Conservation (phyloP, 2,888 invertebrate species). For the Epinotia brunnichana region DNA sequence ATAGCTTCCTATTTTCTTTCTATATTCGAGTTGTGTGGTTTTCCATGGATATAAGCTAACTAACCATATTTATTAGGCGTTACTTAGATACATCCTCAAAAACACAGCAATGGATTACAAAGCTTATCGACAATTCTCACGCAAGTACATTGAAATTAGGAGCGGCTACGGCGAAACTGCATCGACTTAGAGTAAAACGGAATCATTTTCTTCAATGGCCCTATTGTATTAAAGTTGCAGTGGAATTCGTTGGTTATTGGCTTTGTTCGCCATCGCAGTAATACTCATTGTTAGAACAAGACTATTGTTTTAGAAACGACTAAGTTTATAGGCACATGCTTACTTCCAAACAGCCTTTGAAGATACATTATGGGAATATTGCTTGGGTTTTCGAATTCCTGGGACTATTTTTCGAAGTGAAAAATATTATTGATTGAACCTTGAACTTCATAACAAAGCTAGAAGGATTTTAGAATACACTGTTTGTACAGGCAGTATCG, state of each 20-base stretch:
- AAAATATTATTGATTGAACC: too few species aligned
- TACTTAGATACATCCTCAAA: not conserved
- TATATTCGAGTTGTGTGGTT: too few species aligned
- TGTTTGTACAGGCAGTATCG: too few species aligned
- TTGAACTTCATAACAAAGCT: too few species aligned
- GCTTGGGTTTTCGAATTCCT: not conserved
- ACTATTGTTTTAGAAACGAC: slow-evolving; percentile 37
- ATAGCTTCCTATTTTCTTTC: too few species aligned
- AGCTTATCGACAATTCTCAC: not conserved
- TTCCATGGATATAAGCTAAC: too few species aligned
- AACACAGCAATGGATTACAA: not conserved
- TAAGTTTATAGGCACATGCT: slow-evolving; percentile 21
- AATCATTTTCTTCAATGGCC: slow-evolving; percentile 32
- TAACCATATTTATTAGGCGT: too few species aligned
- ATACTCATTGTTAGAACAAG: slow-evolving; percentile 35
- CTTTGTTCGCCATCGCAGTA: slow-evolving; percentile 37
- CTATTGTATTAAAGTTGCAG: slow-evolving; percentile 41
- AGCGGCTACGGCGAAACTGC: slow-evolving; percentile 8
- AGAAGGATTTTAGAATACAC: too few species aligned
- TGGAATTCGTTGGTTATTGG: slow-evolving; percentile 42
- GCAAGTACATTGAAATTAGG: slow-evolving; percentile 16
- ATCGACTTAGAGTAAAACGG: slow-evolving; percentile 23
- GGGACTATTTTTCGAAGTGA: too few species aligned
- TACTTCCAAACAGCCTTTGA: not conserved
- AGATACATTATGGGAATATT: not conserved